These are phyloP conservation scores for Stegophylla sp. DNA, from an alignment of 2,888 invertebrate genomes.

Conservation along the genomic window DNA sequence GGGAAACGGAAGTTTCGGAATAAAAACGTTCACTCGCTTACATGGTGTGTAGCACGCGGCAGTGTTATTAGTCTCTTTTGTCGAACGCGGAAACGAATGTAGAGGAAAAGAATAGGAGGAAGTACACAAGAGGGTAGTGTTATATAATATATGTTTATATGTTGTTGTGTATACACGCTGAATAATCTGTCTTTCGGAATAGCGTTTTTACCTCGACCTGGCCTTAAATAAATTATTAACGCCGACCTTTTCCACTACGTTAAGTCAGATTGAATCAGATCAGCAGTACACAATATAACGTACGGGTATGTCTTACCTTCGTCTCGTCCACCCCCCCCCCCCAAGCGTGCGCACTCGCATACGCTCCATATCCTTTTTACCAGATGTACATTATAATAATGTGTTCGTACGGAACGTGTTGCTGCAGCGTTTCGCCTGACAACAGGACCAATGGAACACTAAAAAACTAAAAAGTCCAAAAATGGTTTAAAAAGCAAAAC, in stretches of 20 bases:
- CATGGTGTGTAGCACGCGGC: too few relatives aligned
- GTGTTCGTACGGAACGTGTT: too few relatives aligned
- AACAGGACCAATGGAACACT: too few relatives aligned
- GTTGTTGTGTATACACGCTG: not conserved
- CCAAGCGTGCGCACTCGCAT: not conserved
- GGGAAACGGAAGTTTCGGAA: too few relatives aligned
- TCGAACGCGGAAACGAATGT: not conserved
- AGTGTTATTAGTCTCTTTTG: not conserved
- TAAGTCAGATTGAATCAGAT: slow-evolving; percentile 34
- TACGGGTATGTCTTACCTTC: too few relatives aligned
- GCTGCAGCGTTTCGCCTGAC: too few relatives aligned
- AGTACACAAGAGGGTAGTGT: too few relatives aligned
- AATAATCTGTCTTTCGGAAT: not conserved
- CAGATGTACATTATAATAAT: too few relatives aligned
- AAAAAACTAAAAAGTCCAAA: too few relatives aligned
- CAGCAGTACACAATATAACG: too few relatives aligned
- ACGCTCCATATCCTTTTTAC: not conserved
- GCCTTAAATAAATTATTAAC: slow-evolving; percentile 29
- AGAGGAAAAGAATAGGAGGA: not conserved
- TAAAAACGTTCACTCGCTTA: too few relatives aligned
- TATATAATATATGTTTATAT: not conserved
- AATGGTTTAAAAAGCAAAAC: too few relatives aligned
- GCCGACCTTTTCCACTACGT: slow-evolving; percentile 23
- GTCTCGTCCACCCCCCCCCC: not conserved
- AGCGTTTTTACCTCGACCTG: not conserved